Evolutionary conservation across 2,888 invertebrate species (phyloP).

Genomic region (Torymus texanus): DNA sequence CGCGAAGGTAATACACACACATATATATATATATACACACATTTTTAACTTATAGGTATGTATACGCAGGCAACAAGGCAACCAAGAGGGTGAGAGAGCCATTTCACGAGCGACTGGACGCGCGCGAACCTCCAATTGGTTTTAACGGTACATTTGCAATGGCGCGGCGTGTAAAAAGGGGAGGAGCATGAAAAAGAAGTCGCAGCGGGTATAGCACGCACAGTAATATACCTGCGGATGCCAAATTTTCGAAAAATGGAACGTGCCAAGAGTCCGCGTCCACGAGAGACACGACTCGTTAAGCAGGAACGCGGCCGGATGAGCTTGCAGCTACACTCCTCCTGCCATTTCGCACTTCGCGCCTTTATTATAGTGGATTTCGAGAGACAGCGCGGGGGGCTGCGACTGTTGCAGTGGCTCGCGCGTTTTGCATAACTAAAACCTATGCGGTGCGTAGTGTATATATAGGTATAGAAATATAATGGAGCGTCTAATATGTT

Average conservation of each 20-base stretch:
- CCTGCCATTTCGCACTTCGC: constrained; percentile 5
- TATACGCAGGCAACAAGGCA: not conserved
- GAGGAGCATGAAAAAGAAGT: no score
- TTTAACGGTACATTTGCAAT: not conserved
- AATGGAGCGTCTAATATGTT: no score
- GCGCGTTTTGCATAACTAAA: no score
- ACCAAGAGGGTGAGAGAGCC: constrained; percentile 22
- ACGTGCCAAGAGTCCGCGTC: not conserved
- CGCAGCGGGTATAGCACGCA: no score
- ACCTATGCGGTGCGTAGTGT: no score
- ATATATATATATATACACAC: not conserved
- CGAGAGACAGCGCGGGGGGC: constrained; percentile 1
- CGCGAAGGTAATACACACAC: no score
- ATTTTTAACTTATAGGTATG: not conserved
- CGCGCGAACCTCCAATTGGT: not conserved
- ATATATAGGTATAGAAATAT: no score
- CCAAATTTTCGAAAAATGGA: constrained; percentile 28
- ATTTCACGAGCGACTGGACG: constrained; percentile 45
- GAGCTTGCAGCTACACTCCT: not conserved
- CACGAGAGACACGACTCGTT: constrained; percentile 28
- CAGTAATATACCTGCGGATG: not conserved
- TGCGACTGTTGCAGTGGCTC: no score
- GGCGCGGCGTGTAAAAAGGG: no score
- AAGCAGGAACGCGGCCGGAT: not conserved
- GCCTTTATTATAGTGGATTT: constrained; percentile 45